Evolutionary conservation across 2,888 invertebrate genomes (phyloP), one percentile per base, ranked within the genome.

Genomic region (Lathronympha strigana): DNA sequence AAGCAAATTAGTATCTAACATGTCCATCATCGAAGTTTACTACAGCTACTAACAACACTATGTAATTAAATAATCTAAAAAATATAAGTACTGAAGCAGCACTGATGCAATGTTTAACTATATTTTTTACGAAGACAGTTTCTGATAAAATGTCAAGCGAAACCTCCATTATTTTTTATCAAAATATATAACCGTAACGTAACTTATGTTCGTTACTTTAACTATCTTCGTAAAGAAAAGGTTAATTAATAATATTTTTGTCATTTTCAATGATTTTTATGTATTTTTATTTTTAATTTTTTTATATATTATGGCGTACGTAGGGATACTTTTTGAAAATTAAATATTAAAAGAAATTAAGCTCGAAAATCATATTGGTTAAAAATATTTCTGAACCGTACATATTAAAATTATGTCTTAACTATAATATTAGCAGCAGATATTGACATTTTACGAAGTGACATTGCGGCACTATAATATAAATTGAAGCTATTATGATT

Each of bases 191-290:
- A 51, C 23, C 15, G 23, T 0, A 40, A 55, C 28, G 21, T 15
- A 23, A 49, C n/a, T 2, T 43, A 54, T 36, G 21, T 8, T 31
- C 3, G 19, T 36, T 36, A 13, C 13, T 43, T 13, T 19, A 60
- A 61, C 66, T 66, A 66, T 72, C 80, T 77, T 76, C 77, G 79
- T 76, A 81, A 82, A 81, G 81, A 79, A 78, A 71, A 73, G 71
- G 72, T 76, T 73, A 71, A 49, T 76, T 73, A 71, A 49, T 60
- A 63, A 73, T 76, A 72, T 88, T 88, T 88, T 86, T 85, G 75
- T 79, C 73, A 76, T 86, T 88, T 88, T 87, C 75, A 79, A 79
- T 80, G 64, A 68, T 84, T 88, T 88, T 83, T 79, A 45, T 57
- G 3, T 13, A 57, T 57, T 71, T 76, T 88, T 53, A 62, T 43